Base-by-base conservation (phyloP, 2,113 vertebrate genomes). In the Nothocercus nigrocapillus region DNA sequence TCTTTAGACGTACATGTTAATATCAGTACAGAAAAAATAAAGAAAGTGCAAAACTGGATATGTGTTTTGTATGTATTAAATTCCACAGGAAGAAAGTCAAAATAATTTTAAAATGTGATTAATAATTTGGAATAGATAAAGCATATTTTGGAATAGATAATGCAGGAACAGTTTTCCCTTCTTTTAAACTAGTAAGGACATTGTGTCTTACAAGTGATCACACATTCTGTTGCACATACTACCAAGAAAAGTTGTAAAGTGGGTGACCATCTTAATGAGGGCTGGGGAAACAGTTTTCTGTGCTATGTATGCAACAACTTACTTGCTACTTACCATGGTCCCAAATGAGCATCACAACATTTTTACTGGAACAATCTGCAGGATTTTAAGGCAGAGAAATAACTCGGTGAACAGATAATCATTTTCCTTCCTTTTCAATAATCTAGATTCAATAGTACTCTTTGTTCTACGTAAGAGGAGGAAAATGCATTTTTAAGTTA, bases 1-100 rank as follows among this genome's bases (percentile, higher is more conserved):
- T 95, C 58, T 17, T 90, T 95, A 89, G 76, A 79, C 85, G n/a
- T 74, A 68, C 80, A 56, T 95, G 70, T 77, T 96, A 92, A 78
- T 93, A 95, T 91, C 36, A 64, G 28, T 83, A 53, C 85, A 91
- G 88, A 92, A 90, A 89, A 68, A 74, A 3, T 88, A 19, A 28
- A 17, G 8, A 59, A 95, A 94, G 61, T 75, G 77, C 81, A 49
- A 86, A 89, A 74, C 68, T 58, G 10, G 20, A 9, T 69, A 59
- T 2, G 1, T 38, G 20, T 49, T 2, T 0, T 75, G 14, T 80
- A 74, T 78, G 18, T 38, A 40, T 96, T 69, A 90, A 82, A 80
- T 24, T 62, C 69, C 38, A 73, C 18, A 85, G 56, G 42, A 47
- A 84, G 82, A 94, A 89, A 38, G 85, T 34, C 30, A 64, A 87